phyloP scores from a whole-genome alignment of 2,888 invertebrate species.

The Prenolepis imparis region DNA sequence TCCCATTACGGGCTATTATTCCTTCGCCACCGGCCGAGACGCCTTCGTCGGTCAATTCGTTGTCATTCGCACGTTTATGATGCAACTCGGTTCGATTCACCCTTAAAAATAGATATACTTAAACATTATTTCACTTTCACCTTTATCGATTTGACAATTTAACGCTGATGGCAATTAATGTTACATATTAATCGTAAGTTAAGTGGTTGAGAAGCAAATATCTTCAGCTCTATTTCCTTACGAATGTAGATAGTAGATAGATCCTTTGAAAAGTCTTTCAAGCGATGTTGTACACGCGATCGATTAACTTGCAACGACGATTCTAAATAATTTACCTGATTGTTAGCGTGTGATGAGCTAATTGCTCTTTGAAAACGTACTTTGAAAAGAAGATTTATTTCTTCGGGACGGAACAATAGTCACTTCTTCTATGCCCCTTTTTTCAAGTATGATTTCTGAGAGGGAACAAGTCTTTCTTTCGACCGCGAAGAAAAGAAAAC shows the following conservation, averaged over 20 bases:
- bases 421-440: neutral
- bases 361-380: conserved; percentile 20
- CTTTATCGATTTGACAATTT: neutral
- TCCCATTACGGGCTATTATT: conserved; percentile 85
- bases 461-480: conserved; percentile 27
- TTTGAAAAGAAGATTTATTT: conserved; percentile 13
- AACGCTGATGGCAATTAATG: neutral
- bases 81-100: neutral
- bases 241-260: neutral
- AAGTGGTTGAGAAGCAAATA: neutral
- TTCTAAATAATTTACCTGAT: conserved; percentile 7
- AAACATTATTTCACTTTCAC: neutral
- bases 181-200: neutral
- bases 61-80: conserved; percentile 31
- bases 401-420: conserved; percentile 9
- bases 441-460: conserved; percentile 25
- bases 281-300: neutral
- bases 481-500: conserved; percentile 26
- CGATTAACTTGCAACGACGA: conserved; percentile 19
- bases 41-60: conserved; percentile 60
- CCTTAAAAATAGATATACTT: neutral
- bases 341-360: conserved; percentile 25
- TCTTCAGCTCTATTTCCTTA: neutral
- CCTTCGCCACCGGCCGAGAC: conserved; percentile 64
- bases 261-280: neutral